Evolutionary conservation across 1,140 invertebrate species (phyloP).

Genomic region (Lethrus apterus): DNA sequence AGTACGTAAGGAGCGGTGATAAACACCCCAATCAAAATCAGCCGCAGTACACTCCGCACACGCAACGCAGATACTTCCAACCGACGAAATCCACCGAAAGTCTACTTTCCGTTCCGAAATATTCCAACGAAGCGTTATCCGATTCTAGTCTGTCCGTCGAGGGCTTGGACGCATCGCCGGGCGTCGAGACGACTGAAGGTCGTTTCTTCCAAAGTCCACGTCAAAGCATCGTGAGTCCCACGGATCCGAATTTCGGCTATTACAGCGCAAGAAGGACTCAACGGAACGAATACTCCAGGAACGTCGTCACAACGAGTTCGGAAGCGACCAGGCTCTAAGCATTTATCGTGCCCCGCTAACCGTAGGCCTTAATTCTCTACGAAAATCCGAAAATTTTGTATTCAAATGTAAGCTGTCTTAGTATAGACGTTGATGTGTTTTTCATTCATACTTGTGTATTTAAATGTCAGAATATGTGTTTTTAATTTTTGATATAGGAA

Average conservation of each 20-base stretch:
- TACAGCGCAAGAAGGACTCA: conserved; percentile 46
- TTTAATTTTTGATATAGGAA: too few relatives aligned
- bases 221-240: conserved; percentile 42
- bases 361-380: too few relatives aligned
- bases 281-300: conserved; percentile 40
- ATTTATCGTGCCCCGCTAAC: too few relatives aligned
- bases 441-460: too few relatives aligned
- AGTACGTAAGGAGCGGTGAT: conserved; percentile 29
- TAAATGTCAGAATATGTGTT: too few relatives aligned
- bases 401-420: too few relatives aligned
- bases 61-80: conserved; percentile 46
- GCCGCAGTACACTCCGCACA: conserved; percentile 43
- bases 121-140: conserved; percentile 49
- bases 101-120: conserved; percentile 56
- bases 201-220: conserved; percentile 45
- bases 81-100: conserved; percentile 73
- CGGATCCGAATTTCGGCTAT: conserved; percentile 43
- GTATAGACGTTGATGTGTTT: too few relatives aligned
- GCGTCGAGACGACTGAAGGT: conserved; percentile 31
- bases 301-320: conserved; percentile 47
- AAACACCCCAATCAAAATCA: conserved; percentile 24
- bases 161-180: conserved; percentile 47
- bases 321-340: conserved; percentile 52
- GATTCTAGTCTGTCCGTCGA: conserved; percentile 61
- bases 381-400: too few relatives aligned